Percentiles rank a stretch among this genome's conserved stretches.
Conservation (phyloP, 2,888 invertebrate species). For the Trachelus tabidus region DNA sequence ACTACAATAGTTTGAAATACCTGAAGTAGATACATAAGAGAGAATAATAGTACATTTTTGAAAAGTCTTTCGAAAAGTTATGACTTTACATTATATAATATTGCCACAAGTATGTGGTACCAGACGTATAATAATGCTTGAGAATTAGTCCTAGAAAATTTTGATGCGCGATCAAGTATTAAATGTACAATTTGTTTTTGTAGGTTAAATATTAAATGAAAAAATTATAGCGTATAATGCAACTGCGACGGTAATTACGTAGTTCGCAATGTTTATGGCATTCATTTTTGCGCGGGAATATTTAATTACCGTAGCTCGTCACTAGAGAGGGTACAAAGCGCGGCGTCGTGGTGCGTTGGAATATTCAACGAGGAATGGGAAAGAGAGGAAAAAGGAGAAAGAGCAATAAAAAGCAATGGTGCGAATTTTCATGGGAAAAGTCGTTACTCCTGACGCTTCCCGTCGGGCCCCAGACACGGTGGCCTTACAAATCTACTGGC, state of each 20-base stretch:
- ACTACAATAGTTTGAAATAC: background rate
- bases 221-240: background rate
- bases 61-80: background rate
- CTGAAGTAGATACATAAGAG: background rate
- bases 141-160: background rate
- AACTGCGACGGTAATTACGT: slow-evolving; percentile 25
- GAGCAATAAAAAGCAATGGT: background rate
- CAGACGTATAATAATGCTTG: background rate
- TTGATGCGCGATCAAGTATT: background rate
- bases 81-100: too few relatives aligned
- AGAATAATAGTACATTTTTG: background rate
- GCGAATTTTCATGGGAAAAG: background rate
- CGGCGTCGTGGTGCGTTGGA: background rate
- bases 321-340: background rate
- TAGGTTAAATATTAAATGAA: background rate
- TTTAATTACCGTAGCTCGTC: slow-evolving; percentile 40
- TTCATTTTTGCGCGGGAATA: slow-evolving; percentile 42
- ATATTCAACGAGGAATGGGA: background rate
- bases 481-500: background rate
- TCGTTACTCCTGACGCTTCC: background rate
- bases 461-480: background rate
- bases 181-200: background rate
- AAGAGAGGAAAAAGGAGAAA: background rate
- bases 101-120: background rate
- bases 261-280: slow-evolving; percentile 25